phyloP scores from a whole-genome alignment of 2,113 vertebrate genomes.

The Centropus unirufus region DNA sequence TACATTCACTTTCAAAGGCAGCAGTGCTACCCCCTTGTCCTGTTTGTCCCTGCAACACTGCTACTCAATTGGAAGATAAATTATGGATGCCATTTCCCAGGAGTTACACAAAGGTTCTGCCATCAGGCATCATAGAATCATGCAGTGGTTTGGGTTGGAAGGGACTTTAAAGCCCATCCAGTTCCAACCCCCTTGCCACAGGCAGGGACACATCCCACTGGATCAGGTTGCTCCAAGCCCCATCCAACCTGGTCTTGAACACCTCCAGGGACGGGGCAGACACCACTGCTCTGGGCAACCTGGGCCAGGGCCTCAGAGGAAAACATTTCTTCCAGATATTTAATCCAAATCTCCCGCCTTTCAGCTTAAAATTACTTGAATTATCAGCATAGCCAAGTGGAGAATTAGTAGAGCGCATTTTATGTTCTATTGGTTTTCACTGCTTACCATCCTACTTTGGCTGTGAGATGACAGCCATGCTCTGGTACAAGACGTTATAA shows the following conservation, averaged over 20 bases:
- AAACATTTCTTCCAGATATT: too few relatives aligned
- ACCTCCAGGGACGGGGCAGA: too few relatives aligned
- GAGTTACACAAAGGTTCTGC: not conserved
- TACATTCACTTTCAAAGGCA: not conserved
- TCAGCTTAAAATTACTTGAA: too few relatives aligned
- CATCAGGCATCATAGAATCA: not conserved
- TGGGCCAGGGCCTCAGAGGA: too few relatives aligned
- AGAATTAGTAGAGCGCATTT: not conserved
- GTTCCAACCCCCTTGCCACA: too few relatives aligned
- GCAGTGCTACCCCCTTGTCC: not conserved
- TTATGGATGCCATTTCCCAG: accelerated
- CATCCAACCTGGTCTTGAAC: too few relatives aligned
- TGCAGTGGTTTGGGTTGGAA: too few relatives aligned
- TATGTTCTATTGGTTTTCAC: not conserved
- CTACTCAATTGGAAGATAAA: not conserved
- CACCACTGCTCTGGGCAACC: too few relatives aligned
- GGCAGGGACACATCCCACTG: too few relatives aligned
- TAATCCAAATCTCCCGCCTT: too few relatives aligned
- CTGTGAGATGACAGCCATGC: not conserved
- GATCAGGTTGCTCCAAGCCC: too few relatives aligned
- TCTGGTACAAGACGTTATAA: not conserved
- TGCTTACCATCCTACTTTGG: not conserved
- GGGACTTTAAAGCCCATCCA: too few relatives aligned
- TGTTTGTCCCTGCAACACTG: not conserved
- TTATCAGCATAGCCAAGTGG: not conserved